A percentile compares a stretch with the other conserved stretches of the same genome.
Conservation (phyloP, 2,113 vertebrate species). For the Chionis minor region DNA sequence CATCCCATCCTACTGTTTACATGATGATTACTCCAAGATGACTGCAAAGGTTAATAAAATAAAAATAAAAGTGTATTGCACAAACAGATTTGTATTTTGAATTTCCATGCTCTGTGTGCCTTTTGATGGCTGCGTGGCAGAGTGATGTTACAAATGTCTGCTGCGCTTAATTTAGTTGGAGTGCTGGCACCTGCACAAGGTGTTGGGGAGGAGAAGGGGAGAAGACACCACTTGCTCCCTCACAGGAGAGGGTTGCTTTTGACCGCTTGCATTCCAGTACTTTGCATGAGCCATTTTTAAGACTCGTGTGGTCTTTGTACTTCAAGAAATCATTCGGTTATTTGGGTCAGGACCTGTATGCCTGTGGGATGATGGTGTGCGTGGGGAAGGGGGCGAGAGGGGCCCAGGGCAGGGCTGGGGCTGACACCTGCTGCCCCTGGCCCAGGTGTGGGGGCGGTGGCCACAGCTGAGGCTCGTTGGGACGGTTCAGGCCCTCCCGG, state of each 20-base stretch:
- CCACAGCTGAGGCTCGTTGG: neutral
- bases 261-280: neutral
- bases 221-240: neutral
- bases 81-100: conserved; percentile 41
- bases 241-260: neutral
- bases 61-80: conserved; percentile 79
- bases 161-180: neutral
- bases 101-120: neutral
- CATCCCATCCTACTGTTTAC: conserved; percentile 84
- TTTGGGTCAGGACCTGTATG: accelerated
- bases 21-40: conserved; percentile 79
- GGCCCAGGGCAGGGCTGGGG: accelerated
- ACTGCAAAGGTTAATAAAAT: conserved; percentile 79
- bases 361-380: neutral
- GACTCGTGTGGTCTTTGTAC: neutral
- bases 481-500: accelerated
- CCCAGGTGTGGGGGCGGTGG: neutral
- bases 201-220: too few species aligned
- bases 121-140: accelerated
- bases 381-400: neutral
- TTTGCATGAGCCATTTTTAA: neutral
- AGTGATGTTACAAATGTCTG: neutral
- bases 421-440: neutral
- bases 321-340: accelerated
- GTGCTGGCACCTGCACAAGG: neutral